Percentiles rank a stretch among this genome's conserved stretches.
Conservation (phyloP, 2,888 invertebrate species). For the Macrosoma leucophasiata region DNA sequence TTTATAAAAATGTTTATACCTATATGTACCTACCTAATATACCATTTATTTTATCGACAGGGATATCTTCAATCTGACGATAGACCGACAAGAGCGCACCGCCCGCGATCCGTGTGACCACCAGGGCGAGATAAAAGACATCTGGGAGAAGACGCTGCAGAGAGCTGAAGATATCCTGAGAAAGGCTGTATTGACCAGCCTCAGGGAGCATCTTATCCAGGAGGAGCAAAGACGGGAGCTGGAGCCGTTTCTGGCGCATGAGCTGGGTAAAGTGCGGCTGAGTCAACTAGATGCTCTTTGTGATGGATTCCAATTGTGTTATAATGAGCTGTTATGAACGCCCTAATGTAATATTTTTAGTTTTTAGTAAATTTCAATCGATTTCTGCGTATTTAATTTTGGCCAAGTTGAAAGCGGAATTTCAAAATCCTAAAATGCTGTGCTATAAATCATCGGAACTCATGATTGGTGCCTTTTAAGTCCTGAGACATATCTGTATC, state of each 20-base stretch:
- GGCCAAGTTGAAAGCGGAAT: too few relatives aligned
- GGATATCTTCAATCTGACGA: conserved; percentile 27
- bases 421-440: too few relatives aligned
- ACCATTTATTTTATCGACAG: too few relatives aligned
- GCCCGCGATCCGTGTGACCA: conserved; percentile 29
- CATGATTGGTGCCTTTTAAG: too few relatives aligned
- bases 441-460: too few relatives aligned
- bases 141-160: conserved; percentile 36
- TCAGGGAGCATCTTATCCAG: conserved; percentile 23
- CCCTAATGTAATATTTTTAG: conserved; percentile 83
- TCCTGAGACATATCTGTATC: too few relatives aligned
- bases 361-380: not conserved
- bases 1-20: too few relatives aligned
- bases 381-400: not conserved
- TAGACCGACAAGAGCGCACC: not conserved
- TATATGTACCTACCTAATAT: too few relatives aligned
- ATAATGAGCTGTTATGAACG: conserved; percentile 27
- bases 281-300: conserved; percentile 34
- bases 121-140: conserved; percentile 30
- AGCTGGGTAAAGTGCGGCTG: conserved; percentile 27
- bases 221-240: conserved; percentile 17
- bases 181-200: conserved; percentile 26
- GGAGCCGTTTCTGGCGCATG: conserved; percentile 22
- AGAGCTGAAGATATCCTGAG: conserved; percentile 22
- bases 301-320: conserved; percentile 36